phyloP scores from a whole-genome alignment of 2,113 vertebrate species.

The Prunella himalayana region DNA sequence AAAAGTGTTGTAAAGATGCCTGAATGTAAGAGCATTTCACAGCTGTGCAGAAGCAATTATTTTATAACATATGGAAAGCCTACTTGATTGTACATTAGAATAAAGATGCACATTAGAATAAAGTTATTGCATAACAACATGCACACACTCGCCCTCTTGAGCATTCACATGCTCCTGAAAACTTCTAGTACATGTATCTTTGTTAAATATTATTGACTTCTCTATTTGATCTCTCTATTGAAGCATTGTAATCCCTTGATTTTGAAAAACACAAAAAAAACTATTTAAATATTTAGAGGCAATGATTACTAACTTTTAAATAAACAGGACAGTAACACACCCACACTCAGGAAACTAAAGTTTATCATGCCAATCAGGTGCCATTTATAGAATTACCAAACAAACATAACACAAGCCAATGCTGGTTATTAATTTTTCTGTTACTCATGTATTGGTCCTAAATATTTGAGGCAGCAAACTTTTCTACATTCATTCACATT shows the following conservation, averaged over 20 bases:
- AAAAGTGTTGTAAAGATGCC: neutral
- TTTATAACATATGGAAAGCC: neutral
- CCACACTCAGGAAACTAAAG: neutral
- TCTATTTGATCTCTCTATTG: neutral
- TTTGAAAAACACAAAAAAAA: neutral
- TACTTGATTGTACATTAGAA: neutral
- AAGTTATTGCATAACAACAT: neutral
- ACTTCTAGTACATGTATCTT: neutral
- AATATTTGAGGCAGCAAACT: neutral
- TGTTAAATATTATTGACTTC: neutral
- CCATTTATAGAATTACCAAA: neutral
- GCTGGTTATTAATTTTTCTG: neutral
- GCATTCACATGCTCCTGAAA: neutral
- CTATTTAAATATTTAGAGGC: neutral
- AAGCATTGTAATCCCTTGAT: neutral
- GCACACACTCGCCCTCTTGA: neutral
- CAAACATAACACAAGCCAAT: neutral
- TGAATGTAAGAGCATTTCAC: neutral
- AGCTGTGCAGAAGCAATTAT: neutral
- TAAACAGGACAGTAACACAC: neutral
- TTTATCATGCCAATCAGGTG: neutral
- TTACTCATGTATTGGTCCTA: neutral
- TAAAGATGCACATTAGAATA: neutral
- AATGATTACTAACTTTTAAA: neutral
- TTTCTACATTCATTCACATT: neutral